Evolutionary conservation across 2,113 vertebrate genomes (phyloP), one percentile per base, ranked within the genome.

Genomic region (Engraulis encrasicolus): DNA sequence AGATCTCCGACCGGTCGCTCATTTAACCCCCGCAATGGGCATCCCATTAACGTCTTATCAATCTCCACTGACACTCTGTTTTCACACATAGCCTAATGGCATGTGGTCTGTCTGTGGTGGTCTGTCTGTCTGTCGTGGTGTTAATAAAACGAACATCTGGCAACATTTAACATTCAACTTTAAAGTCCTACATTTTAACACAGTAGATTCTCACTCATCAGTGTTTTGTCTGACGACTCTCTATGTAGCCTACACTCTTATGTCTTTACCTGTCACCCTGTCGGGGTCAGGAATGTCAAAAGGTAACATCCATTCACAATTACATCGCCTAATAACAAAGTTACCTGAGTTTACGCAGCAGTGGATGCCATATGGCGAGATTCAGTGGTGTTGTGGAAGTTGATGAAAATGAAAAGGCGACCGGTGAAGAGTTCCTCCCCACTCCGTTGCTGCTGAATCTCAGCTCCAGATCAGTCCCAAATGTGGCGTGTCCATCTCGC

Each of bases 301-400:
- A 23, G 27, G 20, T 20, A 23, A 1, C n/a, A 66, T 11, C 23
- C 71, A 87, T 86, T 14, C 66, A 81, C 37, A 83, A 17, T 78
- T 78, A 86, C 79, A 66, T 50, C n/a, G n/a, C n/a, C n/a, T 23
- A 79, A 50, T 85, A 81, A 40, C 77, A 83, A 83, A 15, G 93
- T 95, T 93, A 95, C 95, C 89, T 92, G 71, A 84, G 91, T 92
- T 86, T 91, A 92, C 87, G 88, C 86, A 87, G 86, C 85, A n/a
- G n/a, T n/a, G 82, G 90, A 87, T 74, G 86, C 15, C 92, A 92
- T 94, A 83, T 92, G 85, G 81, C 83, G 11, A 71, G 12, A 71
- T 71, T 34, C 15, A 15, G 7, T 71, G 12, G 11, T 31, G 61
- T 31, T 14, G 15, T 23, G 61, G 27, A 31, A 71, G 27, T 34